Percentiles rank a stretch among this genome's conserved stretches.
Conservation (phyloP, 2,888 invertebrate species). For the Leptopilina drosophilae region DNA sequence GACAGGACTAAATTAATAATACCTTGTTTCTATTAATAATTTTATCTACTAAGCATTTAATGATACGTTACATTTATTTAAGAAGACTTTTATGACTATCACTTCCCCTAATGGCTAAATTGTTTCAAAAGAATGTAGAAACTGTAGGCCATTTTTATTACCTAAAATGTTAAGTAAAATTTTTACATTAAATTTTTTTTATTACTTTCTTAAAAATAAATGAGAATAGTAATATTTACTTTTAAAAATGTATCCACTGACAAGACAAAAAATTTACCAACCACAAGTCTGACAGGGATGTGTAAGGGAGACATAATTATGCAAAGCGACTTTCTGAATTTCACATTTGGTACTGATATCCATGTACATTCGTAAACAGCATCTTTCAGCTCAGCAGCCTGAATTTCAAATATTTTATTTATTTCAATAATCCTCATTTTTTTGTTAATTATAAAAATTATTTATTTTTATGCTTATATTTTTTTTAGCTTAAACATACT, state of each 20-base stretch:
- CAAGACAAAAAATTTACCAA: background rate
- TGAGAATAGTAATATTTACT: background rate
- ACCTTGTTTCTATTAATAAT: too few relatives aligned
- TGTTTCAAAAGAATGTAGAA: constrained; percentile 1
- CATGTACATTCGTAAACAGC: background rate
- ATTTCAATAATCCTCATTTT: too few relatives aligned
- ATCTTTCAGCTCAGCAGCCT: background rate
- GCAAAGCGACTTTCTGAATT: constrained; percentile 6
- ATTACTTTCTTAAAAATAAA: background rate
- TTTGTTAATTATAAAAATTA: too few relatives aligned
- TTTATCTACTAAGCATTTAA: too few relatives aligned
- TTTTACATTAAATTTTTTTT: background rate
- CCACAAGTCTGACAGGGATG: background rate
- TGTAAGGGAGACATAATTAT: constrained; percentile 3
- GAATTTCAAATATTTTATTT: background rate
- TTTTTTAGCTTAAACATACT: too few relatives aligned
- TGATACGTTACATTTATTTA: too few relatives aligned
- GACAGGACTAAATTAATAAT: too few relatives aligned
- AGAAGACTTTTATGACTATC: background rate
- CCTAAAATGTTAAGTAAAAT: background rate
- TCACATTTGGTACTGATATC: background rate
- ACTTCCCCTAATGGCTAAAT: background rate
- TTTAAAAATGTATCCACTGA: background rate
- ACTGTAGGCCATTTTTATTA: background rate
- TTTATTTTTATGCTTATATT: too few relatives aligned